Conservation (phyloP, 2,888 invertebrate genomes). For the Sarcophaga subvicina region DNA sequence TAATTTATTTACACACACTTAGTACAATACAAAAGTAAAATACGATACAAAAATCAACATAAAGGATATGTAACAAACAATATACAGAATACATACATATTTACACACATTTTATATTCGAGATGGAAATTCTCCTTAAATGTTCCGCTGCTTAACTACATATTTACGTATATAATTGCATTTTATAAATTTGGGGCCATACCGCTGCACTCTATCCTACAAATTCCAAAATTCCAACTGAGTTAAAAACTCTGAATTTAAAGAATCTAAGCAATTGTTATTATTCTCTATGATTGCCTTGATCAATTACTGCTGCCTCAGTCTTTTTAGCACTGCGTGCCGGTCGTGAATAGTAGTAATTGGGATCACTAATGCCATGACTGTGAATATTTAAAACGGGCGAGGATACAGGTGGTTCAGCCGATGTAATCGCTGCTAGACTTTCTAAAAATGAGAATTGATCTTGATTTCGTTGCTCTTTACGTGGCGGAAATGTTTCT, state of each 20-base stretch:
- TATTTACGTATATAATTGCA: conserved; percentile 31
- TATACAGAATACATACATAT: not conserved
- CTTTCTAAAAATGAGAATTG: conserved; percentile 77
- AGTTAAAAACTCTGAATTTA: conserved; percentile 17
- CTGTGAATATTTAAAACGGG: conserved; percentile 55
- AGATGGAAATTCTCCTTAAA: too few relatives aligned
- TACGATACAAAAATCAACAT: not conserved
- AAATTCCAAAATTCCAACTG: not conserved
- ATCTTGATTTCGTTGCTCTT: conserved; percentile 73
- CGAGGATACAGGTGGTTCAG: conserved; percentile 30
- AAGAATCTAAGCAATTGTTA: not conserved
- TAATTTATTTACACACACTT: conserved; percentile 58
- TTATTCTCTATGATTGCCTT: conserved; percentile 8
- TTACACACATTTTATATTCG: not conserved
- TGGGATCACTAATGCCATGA: conserved; percentile 58
- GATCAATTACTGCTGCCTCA: not conserved
- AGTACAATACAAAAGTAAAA: not conserved
- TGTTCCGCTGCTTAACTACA: not conserved
- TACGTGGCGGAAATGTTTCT: conserved; percentile 78
- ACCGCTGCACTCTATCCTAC: conserved; percentile 22
- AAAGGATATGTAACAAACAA: not conserved
- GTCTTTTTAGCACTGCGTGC: conserved; percentile 46
- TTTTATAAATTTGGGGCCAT: not conserved
- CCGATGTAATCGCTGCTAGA: conserved; percentile 69
- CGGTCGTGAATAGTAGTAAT: conserved; percentile 71